phyloP scores from a whole-genome alignment of 2,888 invertebrate species.

The Drosophila macrospina region DNA sequence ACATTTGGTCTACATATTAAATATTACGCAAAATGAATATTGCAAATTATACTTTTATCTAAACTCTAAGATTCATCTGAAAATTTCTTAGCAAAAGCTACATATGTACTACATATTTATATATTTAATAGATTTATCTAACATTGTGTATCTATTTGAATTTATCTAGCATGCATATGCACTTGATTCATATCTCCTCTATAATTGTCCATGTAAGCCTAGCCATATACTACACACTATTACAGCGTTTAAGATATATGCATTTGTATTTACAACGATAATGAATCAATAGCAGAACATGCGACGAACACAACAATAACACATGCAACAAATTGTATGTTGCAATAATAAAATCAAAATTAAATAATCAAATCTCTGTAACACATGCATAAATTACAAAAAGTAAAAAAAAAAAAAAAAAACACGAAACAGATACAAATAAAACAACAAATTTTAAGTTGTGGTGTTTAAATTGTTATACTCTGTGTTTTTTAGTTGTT shows the following conservation, averaged over 20 bases:
- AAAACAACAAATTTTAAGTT: not conserved
- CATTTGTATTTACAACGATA: not conserved
- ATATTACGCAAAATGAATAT: not conserved
- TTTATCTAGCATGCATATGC: not conserved
- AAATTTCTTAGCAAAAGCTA: too few relatives aligned
- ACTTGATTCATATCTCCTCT: not conserved
- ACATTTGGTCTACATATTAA: too few relatives aligned
- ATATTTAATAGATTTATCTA: not conserved
- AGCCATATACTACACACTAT: not conserved
- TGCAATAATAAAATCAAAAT: not conserved
- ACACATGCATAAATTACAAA: not conserved
- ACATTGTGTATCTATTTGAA: too few relatives aligned
- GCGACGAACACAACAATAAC: not conserved
- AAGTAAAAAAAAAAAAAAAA: not conserved
- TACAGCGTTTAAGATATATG: not conserved
- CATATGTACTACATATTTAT: too few relatives aligned
- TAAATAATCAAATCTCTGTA: not conserved
- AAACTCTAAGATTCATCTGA: too few relatives aligned
- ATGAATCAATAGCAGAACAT: not conserved
- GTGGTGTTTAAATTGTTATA: not conserved
- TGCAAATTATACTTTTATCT: not conserved
- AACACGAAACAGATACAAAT: not conserved
- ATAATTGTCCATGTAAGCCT: not conserved
- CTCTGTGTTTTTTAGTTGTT: not conserved
- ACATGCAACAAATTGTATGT: not conserved